phyloP scores from a whole-genome alignment of 2,888 invertebrate genomes.

The Drosophila mettleri region DNA sequence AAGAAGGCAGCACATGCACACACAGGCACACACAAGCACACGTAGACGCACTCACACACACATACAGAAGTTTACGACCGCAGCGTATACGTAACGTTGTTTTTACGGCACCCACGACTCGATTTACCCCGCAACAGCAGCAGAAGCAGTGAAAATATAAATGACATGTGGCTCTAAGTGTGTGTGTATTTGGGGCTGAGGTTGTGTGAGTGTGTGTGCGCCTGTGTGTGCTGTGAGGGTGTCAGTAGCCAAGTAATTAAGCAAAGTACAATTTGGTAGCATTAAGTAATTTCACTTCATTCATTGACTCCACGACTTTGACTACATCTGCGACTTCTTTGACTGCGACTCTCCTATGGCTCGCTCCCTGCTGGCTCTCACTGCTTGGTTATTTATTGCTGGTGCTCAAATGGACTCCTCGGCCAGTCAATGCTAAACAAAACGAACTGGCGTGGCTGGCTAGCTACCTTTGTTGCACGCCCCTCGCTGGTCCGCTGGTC shows the following conservation, averaged over 20 bases:
- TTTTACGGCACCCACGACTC: constrained; percentile 75
- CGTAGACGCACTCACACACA: constrained; percentile 22
- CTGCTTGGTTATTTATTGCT: constrained; percentile 75
- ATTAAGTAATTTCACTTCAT: constrained; percentile 80
- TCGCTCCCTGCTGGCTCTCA: constrained; percentile 8
- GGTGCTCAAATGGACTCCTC: constrained; percentile 72
- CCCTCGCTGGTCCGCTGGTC: too few species aligned
- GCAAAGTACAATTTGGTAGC: constrained; percentile 82
- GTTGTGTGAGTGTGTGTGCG: constrained; percentile 5
- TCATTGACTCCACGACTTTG: constrained; percentile 64
- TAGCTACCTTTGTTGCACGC: neutral
- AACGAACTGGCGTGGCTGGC: constrained; percentile 23
- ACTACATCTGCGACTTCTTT: constrained; percentile 12
- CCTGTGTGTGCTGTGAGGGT: constrained; percentile 28
- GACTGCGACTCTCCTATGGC: constrained; percentile 6
- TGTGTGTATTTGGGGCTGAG: neutral
- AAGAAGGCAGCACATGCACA: constrained; percentile 53
- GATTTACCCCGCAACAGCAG: constrained; percentile 24
- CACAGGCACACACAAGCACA: constrained; percentile 31
- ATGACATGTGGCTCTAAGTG: constrained; percentile 51
- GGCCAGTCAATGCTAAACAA: constrained; percentile 30
- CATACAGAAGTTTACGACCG: constrained; percentile 64
- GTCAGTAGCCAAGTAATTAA: constrained; percentile 81
- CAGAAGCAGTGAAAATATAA: constrained; percentile 38
- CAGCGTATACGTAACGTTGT: constrained; percentile 62